phyloP scores from a whole-genome alignment of 53 echinoderm and acorn worm species.

The Zoroaster sp. region DNA sequence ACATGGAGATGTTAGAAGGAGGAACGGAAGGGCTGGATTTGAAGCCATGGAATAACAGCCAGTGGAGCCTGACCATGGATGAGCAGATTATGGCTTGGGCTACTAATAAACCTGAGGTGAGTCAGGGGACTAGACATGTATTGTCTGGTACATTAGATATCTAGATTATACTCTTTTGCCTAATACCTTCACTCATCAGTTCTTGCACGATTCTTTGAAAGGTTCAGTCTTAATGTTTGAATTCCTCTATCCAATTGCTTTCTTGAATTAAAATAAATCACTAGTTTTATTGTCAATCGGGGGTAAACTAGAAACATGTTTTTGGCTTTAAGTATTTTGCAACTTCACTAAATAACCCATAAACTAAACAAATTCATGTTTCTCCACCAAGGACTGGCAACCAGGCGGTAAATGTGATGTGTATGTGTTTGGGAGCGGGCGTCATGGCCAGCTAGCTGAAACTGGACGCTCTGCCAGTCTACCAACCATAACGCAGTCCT shows the following conservation, averaged over 20 bases:
- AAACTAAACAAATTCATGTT: background rate
- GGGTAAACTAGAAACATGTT: background rate
- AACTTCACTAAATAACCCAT: background rate
- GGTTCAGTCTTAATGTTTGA: too few species aligned
- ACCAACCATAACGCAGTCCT: slow-evolving; percentile 77
- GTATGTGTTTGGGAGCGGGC: slow-evolving; percentile 93
- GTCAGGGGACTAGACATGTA: background rate
- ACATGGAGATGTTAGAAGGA: slow-evolving; percentile 69
- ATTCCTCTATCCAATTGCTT: too few species aligned
- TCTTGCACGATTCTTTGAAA: too few species aligned
- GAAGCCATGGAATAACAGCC: slow-evolving; percentile 66
- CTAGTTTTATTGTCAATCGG: too few species aligned
- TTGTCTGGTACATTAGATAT: background rate
- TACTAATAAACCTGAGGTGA: slow-evolving; percentile 93
- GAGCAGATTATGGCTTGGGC: slow-evolving; percentile 97
- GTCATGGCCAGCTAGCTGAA: slow-evolving; percentile 97
- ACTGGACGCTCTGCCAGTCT: slow-evolving; percentile 72
- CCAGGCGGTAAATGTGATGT: slow-evolving; percentile 97
- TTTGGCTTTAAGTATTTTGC: background rate
- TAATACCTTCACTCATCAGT: too few species aligned
- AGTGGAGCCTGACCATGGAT: slow-evolving; percentile 86
- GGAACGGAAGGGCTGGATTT: slow-evolving; percentile 55
- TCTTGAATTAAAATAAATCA: too few species aligned
- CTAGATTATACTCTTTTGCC: background rate
- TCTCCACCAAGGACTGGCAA: slow-evolving; percentile 86